These are phyloP conservation scores for Astreopora myriophthalma DNA, from an alignment of 64 coral and sea anemone species.

Conservation along the genomic window DNA sequence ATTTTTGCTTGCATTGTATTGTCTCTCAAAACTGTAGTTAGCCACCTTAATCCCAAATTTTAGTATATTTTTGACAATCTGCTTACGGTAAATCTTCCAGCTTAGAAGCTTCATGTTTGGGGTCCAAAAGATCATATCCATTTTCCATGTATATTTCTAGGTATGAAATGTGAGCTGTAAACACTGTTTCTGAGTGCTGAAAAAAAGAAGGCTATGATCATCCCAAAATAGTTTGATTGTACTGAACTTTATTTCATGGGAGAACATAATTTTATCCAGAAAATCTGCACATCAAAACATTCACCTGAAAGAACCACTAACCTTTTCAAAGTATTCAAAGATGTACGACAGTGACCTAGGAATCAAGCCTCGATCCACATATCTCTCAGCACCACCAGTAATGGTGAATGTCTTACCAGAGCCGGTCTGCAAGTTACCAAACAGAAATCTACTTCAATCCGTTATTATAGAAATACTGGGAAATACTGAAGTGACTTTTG, in stretches of 20 bases:
- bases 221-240: too few relatives aligned
- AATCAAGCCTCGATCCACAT: conserved; percentile 94
- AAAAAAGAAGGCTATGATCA: neutral
- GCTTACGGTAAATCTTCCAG: conserved; percentile 99
- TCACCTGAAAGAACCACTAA: neutral
- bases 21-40: too few relatives aligned
- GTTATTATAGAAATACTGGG: neutral
- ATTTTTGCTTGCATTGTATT: too few relatives aligned
- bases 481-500: too few relatives aligned
- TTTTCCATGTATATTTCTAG: conserved; percentile 99
- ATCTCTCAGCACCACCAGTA: conserved; percentile 94
- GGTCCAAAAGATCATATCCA: conserved; percentile 97
- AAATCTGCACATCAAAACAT: too few relatives aligned
- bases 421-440: conserved; percentile 76
- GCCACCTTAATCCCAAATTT: neutral
- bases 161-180: conserved; percentile 94
- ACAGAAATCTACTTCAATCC: neutral
- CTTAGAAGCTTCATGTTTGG: conserved; percentile 92
- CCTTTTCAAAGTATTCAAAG: conserved; percentile 97
- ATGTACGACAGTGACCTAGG: conserved; percentile 95
- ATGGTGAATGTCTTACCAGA: conserved; percentile 99
- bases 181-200: conserved; percentile 88
- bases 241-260: too few relatives aligned
- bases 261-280: too few relatives aligned
- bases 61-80: neutral